These are phyloP conservation scores for Zoanthus sociatus DNA, from an alignment of 92 coral and sea anemone genomes.

Conservation along the genomic window DNA sequence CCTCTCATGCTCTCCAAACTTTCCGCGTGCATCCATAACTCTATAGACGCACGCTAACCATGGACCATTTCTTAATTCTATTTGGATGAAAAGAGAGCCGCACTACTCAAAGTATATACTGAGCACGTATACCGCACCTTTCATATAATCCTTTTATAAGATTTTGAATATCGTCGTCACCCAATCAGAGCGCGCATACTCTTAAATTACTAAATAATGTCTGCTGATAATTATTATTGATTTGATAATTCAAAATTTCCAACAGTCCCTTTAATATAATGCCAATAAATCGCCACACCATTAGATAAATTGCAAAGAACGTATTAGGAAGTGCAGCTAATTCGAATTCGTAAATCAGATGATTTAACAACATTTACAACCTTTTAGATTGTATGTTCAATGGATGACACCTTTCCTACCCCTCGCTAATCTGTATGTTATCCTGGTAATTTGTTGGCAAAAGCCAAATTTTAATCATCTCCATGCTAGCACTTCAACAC, in stretches of 20 bases:
- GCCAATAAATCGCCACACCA: not conserved
- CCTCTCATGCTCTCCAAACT: too few relatives aligned
- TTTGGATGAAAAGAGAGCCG: not conserved
- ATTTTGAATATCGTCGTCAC: not conserved
- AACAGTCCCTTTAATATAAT: not conserved
- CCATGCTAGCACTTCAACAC: not conserved
- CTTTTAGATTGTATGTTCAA: not conserved
- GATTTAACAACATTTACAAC: not conserved
- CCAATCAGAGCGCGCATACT: not conserved
- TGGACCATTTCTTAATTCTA: too few relatives aligned
- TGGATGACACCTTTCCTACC: not conserved
- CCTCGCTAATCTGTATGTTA: not conserved
- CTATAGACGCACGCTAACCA: too few relatives aligned
- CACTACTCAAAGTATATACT: not conserved
- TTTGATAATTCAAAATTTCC: not conserved
- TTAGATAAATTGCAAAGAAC: not conserved
- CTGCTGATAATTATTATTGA: too few relatives aligned
- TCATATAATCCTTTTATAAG: not conserved
- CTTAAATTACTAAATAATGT: too few relatives aligned
- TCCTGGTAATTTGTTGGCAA: constrained; percentile 2
- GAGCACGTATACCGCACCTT: not conserved
- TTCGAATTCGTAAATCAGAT: not conserved
- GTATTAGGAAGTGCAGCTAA: not conserved
- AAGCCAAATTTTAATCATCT: not conserved
- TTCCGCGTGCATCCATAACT: too few relatives aligned